phyloP scores from a whole-genome alignment of 1,140 invertebrate genomes.

The Meloidogyne chitwoodi region DNA sequence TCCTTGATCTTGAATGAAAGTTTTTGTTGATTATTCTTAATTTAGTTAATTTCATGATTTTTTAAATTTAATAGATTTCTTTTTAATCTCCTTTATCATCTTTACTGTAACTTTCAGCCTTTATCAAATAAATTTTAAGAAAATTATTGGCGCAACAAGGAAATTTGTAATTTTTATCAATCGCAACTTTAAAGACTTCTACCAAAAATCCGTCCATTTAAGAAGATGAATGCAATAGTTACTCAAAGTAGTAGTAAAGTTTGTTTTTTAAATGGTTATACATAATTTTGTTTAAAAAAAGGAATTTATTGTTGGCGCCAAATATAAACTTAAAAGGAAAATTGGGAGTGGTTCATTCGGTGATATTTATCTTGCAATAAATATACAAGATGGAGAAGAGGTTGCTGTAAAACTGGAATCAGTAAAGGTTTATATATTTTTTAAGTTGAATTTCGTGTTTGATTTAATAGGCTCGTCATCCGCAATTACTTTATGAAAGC shows the following conservation, averaged over 20 bases:
- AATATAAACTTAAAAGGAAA: constrained; percentile 90
- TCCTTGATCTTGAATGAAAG: too few species aligned
- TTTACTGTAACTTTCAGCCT: not conserved
- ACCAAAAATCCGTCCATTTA: not conserved
- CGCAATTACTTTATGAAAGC: constrained; percentile 89
- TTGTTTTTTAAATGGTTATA: not conserved
- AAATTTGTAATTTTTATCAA: not conserved
- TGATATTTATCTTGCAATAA: constrained; percentile 95
- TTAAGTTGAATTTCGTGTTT: not conserved
- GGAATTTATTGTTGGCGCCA: constrained; percentile 69
- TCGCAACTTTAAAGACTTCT: not conserved
- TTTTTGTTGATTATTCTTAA: not conserved
- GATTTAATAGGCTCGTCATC: constrained; percentile 72
- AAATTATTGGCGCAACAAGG: not conserved
- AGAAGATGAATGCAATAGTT: constrained; percentile 11
- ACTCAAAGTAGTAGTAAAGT: constrained; percentile 6
- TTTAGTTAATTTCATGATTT: not conserved
- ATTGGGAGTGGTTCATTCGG: constrained; percentile 98
- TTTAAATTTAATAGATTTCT: not conserved
- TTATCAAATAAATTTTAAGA: not conserved
- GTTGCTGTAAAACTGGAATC: constrained; percentile 94
- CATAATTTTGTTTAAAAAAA: not conserved
- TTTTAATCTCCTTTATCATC: not conserved
- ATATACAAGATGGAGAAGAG: constrained; percentile 92
- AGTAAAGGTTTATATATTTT: constrained; percentile 64